phyloP scores from a whole-genome alignment of 2,888 invertebrate genomes.

The Notodonta ziczac region DNA sequence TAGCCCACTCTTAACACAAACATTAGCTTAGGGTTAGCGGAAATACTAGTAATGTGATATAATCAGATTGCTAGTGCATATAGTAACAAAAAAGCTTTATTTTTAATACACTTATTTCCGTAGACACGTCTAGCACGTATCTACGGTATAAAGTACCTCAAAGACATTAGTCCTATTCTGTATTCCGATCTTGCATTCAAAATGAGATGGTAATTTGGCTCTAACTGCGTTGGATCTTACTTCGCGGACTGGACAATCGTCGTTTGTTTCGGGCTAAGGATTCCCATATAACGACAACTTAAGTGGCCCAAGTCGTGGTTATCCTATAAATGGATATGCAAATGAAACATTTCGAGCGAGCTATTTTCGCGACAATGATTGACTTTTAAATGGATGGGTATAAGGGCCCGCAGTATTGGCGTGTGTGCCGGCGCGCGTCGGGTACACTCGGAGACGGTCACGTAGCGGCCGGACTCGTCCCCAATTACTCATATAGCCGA shows the following conservation, averaged over 20 bases:
- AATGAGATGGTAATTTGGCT: slow-evolving; percentile 3
- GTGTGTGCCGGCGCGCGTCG: slow-evolving; percentile 42
- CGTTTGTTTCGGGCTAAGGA: slow-evolving; percentile 48
- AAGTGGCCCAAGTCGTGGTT: slow-evolving; percentile 64
- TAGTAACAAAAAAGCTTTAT: too few species aligned
- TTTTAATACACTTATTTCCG: slow-evolving; percentile 40
- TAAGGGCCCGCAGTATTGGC: slow-evolving; percentile 56
- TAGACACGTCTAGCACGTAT: slow-evolving; percentile 14
- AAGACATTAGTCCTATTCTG: background rate
- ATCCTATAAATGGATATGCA: slow-evolving; percentile 65
- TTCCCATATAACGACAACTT: slow-evolving; percentile 62
- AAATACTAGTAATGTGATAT: too few species aligned
- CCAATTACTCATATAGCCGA: slow-evolving; percentile 61
- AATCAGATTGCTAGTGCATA: too few species aligned
- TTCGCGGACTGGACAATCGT: slow-evolving; percentile 48
- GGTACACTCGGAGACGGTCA: slow-evolving; percentile 41
- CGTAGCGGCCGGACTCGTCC: slow-evolving; percentile 42
- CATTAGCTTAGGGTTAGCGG: too few species aligned
- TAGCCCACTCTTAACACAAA: too few species aligned
- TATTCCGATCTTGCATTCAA: slow-evolving; percentile 1
- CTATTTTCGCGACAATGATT: slow-evolving; percentile 69
- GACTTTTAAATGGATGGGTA: slow-evolving; percentile 73
- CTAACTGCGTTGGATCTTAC: slow-evolving; percentile 6
- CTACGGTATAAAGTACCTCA: background rate
- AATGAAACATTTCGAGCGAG: slow-evolving; percentile 62